Base-by-base conservation (phyloP, 2,797 vertebrate genomes). In the Arnoldichthys spilopterus region DNA sequence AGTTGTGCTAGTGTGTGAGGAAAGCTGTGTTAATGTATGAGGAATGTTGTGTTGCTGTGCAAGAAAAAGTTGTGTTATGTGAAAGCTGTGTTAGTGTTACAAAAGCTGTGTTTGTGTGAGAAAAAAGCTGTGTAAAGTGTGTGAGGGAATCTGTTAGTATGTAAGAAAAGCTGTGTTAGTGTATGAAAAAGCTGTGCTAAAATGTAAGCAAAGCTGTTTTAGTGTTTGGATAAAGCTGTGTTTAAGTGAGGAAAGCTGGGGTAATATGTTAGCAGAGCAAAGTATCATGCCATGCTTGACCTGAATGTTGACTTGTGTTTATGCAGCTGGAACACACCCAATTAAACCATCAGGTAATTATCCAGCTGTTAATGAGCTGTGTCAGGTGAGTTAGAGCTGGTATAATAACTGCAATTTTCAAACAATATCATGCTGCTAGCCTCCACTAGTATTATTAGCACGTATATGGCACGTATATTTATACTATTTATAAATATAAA, bases 321-420 rank as follows among this genome's bases (percentile, higher is more conserved):
- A 13, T 49, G 24, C 34, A 15, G 32, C 43, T 68, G 7, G 30
- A 18, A 68, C 24, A 68, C 13, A 49, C 40, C n/a, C 66, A 49
- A 22, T 49, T 68, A 49, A 49, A 28, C 45, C 15, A 49, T 49
- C 26, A 49, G 43, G 12, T 68, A 49, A 68, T 68, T 49, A 28
- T 49, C 66, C 66, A 68, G 66, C 12, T 68, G 37, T 67, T 67
- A 2, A 15, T 0, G n/a, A 45, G 37, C 1, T 62, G 28, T 26
- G 6, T 68, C 40, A 68, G 64, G 64, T 47, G 24, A 16, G 45
- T 49, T 47, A 49, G 2, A 16, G 66, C 66, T 49, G 43, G 66
- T 49, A 30, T 16, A 49, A 1, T 22, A 49, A 49, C 66, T 49
- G 66, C 34, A 37, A 3, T 37, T 3, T 3, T 37, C 34, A n/a